Base-by-base conservation (phyloP, 2,888 invertebrate species). In the Megastigmus dorsalis region DNA sequence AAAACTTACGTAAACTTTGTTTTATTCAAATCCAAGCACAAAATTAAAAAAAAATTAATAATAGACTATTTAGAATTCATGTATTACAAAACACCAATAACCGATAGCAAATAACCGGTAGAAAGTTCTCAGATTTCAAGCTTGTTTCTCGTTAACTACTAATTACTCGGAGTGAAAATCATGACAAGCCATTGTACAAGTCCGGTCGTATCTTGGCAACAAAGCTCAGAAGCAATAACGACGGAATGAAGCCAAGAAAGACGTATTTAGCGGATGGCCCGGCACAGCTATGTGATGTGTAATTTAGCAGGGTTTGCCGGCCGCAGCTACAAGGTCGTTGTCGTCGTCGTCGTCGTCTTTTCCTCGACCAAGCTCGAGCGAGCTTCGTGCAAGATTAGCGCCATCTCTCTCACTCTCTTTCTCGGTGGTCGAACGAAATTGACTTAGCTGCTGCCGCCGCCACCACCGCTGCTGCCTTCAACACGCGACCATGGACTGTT, bases 361-460 rank as follows among this genome's bases (percentile, higher is more conserved):
- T 26, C 28, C n/a, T n/a, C 28, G 28, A 9, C 43, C 15, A 30
- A 55, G 55, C 60, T 60, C 10, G 10, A 15, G 15, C 15, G 55
- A 36, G 36, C 18, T 33, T 55, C 18, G 10, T 15, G 1, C 10
- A 36, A 43, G 28, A 18, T 60, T 43, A 43, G 26, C 30, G n/a
- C 4, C 3, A 10, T 28, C 45, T 10, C 60, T 41, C 43, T 45
- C 7, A 2, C 43, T 20, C 15, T 41, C 26, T 38, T 41, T 43
- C 43, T 43, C 13, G n/a, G n/a, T n/a, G 48, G 36, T 63, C 7
- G 26, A 63, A 23, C 36, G n/a, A 63, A 63, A 63, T 63, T 50
- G 63, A 50, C 50, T 63, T 50, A 48, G 33, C 50, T 23, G 9
- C n/a, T 48, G 23, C 15, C 20, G 20, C 18, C 50, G 33, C 33